These are phyloP conservation scores for Gallinago paraguaiae DNA, from an alignment of 2,113 vertebrate genomes.

Conservation along the genomic window DNA sequence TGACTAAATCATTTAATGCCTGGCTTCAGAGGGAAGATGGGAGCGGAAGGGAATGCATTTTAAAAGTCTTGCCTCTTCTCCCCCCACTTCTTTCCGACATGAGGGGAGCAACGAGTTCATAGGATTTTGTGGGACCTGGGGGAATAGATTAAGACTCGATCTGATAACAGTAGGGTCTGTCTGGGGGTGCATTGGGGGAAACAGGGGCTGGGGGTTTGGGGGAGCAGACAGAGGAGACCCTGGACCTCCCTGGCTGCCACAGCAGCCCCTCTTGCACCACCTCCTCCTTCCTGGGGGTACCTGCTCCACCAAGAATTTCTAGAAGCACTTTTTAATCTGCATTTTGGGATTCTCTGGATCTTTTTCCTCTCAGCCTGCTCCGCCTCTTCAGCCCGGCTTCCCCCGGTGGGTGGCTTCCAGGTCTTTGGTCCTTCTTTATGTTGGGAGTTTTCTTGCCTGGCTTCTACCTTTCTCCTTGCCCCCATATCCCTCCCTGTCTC, in stretches of 20 bases:
- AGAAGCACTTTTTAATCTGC: rapidly evolving
- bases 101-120: not conserved
- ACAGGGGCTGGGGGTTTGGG: not conserved
- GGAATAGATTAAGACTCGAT: not conserved
- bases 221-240: not conserved
- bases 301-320: not conserved
- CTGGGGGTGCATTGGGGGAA: too few species aligned
- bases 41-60: not conserved
- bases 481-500: not conserved
- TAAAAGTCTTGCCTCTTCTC: not conserved
- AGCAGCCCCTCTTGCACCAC: rapidly evolving
- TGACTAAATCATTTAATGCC: not conserved
- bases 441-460: not conserved
- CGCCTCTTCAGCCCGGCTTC: rapidly evolving
- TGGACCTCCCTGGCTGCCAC: rapidly evolving
- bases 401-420: rapidly evolving
- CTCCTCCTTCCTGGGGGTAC: not conserved
- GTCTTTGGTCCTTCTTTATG: not conserved
- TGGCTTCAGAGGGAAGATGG: not conserved
- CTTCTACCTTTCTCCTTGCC: not conserved
- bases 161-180: too few species aligned
- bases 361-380: not conserved
- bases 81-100: rapidly evolving
- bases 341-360: not conserved
- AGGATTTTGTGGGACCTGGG: rapidly evolving